A percentile compares a stretch with the other conserved stretches of the same genome.
phyloP scores from a whole-genome alignment of 2,888 invertebrate genomes.

The Leptinotarsa tumamoca region DNA sequence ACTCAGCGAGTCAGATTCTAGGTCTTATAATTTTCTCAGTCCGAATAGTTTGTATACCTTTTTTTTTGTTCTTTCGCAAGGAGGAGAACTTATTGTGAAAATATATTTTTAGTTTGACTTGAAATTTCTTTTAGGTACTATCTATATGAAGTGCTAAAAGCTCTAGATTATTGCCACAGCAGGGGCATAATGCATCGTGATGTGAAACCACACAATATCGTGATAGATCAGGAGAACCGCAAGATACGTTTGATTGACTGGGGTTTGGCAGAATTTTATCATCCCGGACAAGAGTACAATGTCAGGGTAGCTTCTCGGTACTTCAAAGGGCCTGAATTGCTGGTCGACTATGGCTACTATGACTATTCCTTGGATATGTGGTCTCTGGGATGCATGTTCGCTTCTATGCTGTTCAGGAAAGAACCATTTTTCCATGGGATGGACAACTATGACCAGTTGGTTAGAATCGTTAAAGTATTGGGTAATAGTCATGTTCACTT shows the following conservation, averaged over 20 bases:
- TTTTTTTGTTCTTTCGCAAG: too few relatives aligned
- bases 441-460: conserved; percentile 63
- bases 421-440: conserved; percentile 65
- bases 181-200: conserved; percentile 66
- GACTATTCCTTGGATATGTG: conserved; percentile 66
- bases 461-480: conserved; percentile 63
- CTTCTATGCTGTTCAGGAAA: conserved; percentile 64
- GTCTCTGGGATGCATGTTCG: conserved; percentile 65
- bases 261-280: conserved; percentile 65
- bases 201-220: conserved; percentile 65
- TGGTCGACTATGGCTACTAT: conserved; percentile 64
- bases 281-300: conserved; percentile 64
- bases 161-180: conserved; percentile 64
- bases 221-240: conserved; percentile 60
- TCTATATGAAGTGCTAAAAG: conserved; percentile 66
- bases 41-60: too few relatives aligned
- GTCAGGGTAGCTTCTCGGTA: conserved; percentile 64
- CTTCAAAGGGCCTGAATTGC: conserved; percentile 64
- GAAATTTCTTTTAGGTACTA: conserved; percentile 58
- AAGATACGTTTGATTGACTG: conserved; percentile 63
- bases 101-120: conserved; percentile 4
- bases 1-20: conserved; percentile 61
- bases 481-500: conserved; percentile 34
- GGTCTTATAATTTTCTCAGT: conserved; percentile 18
- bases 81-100: not conserved